phyloP scores from a whole-genome alignment of 2,113 vertebrate species.

The Phyllostomus hastatus region DNA sequence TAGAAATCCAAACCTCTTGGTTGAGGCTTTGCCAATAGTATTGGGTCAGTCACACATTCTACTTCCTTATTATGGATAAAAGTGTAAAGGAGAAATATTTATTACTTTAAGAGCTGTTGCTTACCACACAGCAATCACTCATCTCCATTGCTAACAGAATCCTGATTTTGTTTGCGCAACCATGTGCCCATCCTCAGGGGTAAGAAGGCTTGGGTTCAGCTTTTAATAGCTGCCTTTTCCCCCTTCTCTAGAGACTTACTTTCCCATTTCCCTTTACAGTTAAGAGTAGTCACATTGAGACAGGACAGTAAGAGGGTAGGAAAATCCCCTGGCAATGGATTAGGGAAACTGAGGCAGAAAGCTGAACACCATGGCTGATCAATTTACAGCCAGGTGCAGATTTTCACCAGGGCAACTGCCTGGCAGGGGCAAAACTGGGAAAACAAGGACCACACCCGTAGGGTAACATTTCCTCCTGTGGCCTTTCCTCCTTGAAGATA shows the following conservation, averaged over 20 bases:
- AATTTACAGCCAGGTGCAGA: no score
- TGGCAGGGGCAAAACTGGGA: no score
- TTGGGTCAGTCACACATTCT: neutral
- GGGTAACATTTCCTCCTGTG: no score
- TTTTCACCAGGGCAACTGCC: no score
- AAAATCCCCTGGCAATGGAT: no score
- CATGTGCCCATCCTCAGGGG: neutral
- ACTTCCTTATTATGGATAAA: neutral
- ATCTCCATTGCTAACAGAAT: neutral
- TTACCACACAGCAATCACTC: neutral
- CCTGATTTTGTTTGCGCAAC: neutral
- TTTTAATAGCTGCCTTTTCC: neutral
- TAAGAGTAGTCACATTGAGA: neutral
- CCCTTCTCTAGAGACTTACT: neutral
- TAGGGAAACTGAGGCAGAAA: no score
- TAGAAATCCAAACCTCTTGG: neutral
- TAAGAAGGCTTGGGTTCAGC: neutral
- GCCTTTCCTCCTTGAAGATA: no score
- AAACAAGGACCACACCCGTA: no score
- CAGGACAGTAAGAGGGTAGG: no score
- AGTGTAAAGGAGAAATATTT: neutral
- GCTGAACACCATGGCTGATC: no score
- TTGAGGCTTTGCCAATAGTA: neutral
- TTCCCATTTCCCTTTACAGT: neutral
- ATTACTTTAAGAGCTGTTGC: neutral